Conservation (phyloP, 2,888 invertebrate species). For the Ptychoptera albimana region DNA sequence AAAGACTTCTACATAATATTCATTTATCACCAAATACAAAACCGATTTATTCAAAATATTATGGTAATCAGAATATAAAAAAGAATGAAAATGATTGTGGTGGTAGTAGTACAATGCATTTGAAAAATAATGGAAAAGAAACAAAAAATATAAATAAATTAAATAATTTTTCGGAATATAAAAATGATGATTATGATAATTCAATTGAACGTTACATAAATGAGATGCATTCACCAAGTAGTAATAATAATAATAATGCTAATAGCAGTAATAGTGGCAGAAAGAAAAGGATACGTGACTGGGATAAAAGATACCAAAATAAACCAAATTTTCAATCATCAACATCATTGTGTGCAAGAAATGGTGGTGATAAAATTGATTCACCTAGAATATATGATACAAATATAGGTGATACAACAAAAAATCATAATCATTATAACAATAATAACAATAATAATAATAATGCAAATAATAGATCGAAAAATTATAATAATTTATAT, state of each 20-base stretch:
- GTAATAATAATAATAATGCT: neutral
- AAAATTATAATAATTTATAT: too few species aligned
- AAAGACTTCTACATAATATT: slow-evolving; percentile 10
- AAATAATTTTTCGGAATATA: neutral
- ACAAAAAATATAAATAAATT: neutral
- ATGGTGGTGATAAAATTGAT: too few species aligned
- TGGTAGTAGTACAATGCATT: neutral
- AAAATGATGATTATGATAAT: neutral
- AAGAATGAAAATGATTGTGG: neutral
- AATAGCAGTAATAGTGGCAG: neutral
- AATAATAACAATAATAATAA: too few species aligned
- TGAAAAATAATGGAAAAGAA: neutral
- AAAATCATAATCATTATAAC: too few species aligned
- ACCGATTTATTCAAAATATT: neutral
- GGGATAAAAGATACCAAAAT: neutral
- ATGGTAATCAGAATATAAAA: neutral
- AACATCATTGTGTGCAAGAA: too few species aligned
- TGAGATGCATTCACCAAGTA: neutral
- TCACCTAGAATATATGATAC: too few species aligned
- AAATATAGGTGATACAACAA: too few species aligned
- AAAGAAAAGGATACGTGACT: slow-evolving; percentile 1
- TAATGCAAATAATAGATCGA: too few species aligned
- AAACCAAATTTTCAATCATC: too few species aligned
- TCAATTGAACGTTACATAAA: neutral
- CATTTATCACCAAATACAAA: slow-evolving; percentile 9